Evolutionary conservation across 2,888 invertebrate species (phyloP), one percentile per base, ranked within the genome.

Genomic region (Anthrax anthrax): DNA sequence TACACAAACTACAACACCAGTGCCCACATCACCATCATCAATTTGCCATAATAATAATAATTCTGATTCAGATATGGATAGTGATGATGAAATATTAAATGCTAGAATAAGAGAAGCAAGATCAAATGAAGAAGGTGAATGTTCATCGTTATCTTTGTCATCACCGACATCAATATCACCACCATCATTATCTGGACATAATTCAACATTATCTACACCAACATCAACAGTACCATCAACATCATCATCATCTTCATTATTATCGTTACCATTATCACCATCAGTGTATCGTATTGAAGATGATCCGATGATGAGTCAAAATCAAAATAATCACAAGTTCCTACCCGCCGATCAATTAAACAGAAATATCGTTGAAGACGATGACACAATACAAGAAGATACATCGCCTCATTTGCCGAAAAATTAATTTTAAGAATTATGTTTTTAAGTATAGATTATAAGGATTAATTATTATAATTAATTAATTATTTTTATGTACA

Each of bases 61-160:
- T 17, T 46, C 47, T n/a, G 52, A 52, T 45, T 46, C 50, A 6
- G 55, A 56, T 50, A 53, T 55, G 52, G 55, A 55, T 49, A 53
- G 54, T 43, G 56, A 55, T 47, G 55, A 54, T 38, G 55, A 54
- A 29, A 51, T 50, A 18, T 49, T 52, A 40, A 50, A 49, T 37
- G 48, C 49, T 39, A 47, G 51, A 40, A 44, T 51, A 38, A 27
- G 37, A 10, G 49, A 47, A 37, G 43, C 47, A 12, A 43, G 46
- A 18, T 42, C 16, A 19, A 39, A 29, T 41, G 46, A 46, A 43
- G 47, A 46, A 40, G 51, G 49, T 40, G 49, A 49, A 40, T 39
- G 44, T 40, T 44, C 44, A n/a, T 44, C 44, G 41, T 23, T 37
- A 39, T 49, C 43, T 23, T 23, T 8, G 8, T 47, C 47, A 34